phyloP scores from a whole-genome alignment of 2,888 invertebrate species.

The Augochlorella aurata region DNA sequence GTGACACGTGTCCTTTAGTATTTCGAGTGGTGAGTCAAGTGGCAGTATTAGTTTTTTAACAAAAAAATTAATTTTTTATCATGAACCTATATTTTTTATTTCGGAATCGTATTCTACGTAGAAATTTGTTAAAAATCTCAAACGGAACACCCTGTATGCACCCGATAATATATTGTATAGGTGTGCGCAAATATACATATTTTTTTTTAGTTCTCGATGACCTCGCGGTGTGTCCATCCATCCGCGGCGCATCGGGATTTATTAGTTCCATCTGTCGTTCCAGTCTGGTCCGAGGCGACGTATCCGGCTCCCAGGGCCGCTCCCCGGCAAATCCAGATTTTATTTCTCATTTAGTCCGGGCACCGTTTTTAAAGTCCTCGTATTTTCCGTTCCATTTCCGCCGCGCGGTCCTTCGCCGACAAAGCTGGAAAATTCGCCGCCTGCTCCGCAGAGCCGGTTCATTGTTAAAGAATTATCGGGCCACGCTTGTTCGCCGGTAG shows the following conservation, averaged over 20 bases:
- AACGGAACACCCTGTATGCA: too few species aligned
- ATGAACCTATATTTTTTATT: too few species aligned
- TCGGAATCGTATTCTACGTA: too few species aligned
- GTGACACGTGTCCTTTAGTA: too few species aligned
- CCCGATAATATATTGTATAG: neutral
- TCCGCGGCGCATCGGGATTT: slow-evolving; percentile 21
- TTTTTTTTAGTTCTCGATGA: neutral
- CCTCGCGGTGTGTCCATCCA: neutral
- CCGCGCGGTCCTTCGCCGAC: neutral
- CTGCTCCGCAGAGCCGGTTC: too few species aligned
- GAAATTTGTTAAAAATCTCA: too few species aligned
- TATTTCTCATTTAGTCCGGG: slow-evolving; percentile 21
- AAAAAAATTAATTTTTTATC: too few species aligned
- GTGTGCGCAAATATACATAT: neutral
- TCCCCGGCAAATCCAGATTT: slow-evolving; percentile 6
- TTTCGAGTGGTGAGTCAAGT: too few species aligned
- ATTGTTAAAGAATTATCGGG: neutral
- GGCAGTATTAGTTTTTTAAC: too few species aligned
- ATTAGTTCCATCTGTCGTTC: slow-evolving; percentile 17
- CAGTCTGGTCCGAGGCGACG: neutral
- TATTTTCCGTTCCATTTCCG: slow-evolving; percentile 12
- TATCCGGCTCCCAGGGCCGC: neutral
- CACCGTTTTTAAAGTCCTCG: slow-evolving; percentile 14
- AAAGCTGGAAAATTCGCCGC: neutral
- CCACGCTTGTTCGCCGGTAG: too few species aligned